These are phyloP conservation scores for Parascotia fuliginaria DNA, from an alignment of 2,888 invertebrate species.

Conservation along the genomic window DNA sequence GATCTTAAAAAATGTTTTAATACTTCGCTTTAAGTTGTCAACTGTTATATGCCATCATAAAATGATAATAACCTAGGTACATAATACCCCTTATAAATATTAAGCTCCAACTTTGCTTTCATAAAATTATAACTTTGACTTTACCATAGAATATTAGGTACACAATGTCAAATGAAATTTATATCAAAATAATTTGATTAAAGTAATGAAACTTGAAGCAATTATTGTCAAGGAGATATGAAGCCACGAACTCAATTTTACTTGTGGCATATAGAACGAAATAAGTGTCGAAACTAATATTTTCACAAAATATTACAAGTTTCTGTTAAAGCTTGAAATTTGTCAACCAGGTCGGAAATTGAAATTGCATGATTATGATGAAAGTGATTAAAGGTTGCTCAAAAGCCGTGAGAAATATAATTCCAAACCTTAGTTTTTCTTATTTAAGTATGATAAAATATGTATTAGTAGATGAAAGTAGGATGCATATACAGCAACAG, in stretches of 20 bases:
- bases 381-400: too few relatives aligned
- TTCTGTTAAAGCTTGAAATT: neutral
- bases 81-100: too few relatives aligned
- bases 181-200: conserved; percentile 14
- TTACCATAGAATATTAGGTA: neutral
- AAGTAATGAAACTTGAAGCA: conserved; percentile 18
- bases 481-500: too few relatives aligned
- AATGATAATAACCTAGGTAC: too few relatives aligned
- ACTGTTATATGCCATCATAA: too few relatives aligned
- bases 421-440: too few relatives aligned
- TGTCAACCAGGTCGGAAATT: neutral
- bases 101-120: neutral
- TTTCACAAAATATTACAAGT: conserved; percentile 12
- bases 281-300: conserved; percentile 28
- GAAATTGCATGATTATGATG: neutral
- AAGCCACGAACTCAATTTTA: conserved; percentile 30
- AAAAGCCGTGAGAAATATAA: too few relatives aligned
- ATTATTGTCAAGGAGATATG: conserved; percentile 20
- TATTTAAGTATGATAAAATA: too few relatives aligned
- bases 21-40: too few relatives aligned
- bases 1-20: too few relatives aligned
- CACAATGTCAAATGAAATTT: conserved; percentile 1
- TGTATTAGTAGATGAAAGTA: too few relatives aligned
- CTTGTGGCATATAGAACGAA: conserved; percentile 12
- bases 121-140: neutral